Base-by-base conservation (phyloP, 2,888 invertebrate species). In the Rhogogaster chlorosoma region DNA sequence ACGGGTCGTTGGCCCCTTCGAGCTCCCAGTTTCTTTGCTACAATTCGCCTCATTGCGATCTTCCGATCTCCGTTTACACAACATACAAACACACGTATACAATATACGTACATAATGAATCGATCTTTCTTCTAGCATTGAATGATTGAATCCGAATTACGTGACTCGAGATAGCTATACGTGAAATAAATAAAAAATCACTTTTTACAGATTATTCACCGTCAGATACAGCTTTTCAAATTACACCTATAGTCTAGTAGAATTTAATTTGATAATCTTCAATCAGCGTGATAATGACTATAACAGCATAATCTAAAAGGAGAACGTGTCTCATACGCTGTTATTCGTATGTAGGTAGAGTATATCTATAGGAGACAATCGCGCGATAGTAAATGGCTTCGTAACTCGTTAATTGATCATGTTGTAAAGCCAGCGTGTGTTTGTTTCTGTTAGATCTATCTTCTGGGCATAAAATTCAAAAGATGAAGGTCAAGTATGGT, bases 1-100 rank as follows among this genome's bases (percentile, higher is more conserved):
- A 29, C 83, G 83, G 67, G 70, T 83, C 83, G 49, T 83, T 83
- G 83, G 67, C 83, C 83, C 67, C 70, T 15, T 12, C 45, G 18
- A 38, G 38, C 26, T 61, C 9, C 57, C 57, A 61, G 61, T 80
- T 80, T 80, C 80, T 57, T 80, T 80, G 80, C 36, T 80, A 80
- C 80, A 80, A 80, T 80, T 80, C 61, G 38, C 22, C 36, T 49
- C 29, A 2, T 53, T 18, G 29, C 32, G 67, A 67, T 67, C 67
- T 67, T 67, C 67, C 29, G 67, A 32, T 49, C 77, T 77, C 32
- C 18, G 29, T 77, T 32, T 18, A 22, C 77, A 53, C 49, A 49
- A 49, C 29, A 26, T 49, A 53, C 6, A 49, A 12, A 22, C 26
- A 26, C 15, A 45, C 38, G 36, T 45, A 36, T 3, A n/a, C n/a